These are phyloP conservation scores for Eurytoma adleriae DNA, from an alignment of 2,888 invertebrate genomes.

Conservation along the genomic window DNA sequence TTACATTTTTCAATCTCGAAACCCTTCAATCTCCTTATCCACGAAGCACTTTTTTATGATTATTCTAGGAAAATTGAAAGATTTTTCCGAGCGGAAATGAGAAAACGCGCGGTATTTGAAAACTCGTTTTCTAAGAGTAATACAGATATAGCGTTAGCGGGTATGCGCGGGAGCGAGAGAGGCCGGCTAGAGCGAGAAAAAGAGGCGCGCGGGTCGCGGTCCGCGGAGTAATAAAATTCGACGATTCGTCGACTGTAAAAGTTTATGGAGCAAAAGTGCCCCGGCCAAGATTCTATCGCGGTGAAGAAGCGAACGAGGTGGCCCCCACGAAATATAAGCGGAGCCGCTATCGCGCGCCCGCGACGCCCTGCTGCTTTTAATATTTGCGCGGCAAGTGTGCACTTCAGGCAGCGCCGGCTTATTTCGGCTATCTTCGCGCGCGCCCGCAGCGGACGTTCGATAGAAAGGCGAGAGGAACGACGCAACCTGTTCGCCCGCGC, in stretches of 20 bases:
- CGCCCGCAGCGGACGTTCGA: slow-evolving; percentile 28
- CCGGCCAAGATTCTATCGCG: slow-evolving; percentile 71
- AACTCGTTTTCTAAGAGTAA: slow-evolving; percentile 26
- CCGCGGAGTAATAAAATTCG: slow-evolving; percentile 61
- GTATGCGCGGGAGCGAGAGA: neutral
- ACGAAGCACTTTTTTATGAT: slow-evolving; percentile 8
- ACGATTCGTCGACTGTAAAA: slow-evolving; percentile 70
- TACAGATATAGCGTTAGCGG: neutral
- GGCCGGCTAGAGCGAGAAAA: neutral
- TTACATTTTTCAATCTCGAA: slow-evolving; percentile 12
- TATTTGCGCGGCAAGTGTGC: slow-evolving; percentile 66
- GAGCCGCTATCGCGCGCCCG: slow-evolving; percentile 50
- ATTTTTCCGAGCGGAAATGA: slow-evolving; percentile 33
- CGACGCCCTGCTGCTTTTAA: slow-evolving; percentile 70
- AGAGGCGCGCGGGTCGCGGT: slow-evolving; percentile 24
- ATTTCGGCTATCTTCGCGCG: slow-evolving; percentile 35
- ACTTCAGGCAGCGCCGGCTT: slow-evolving; percentile 4
- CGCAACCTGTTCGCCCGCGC: slow-evolving; percentile 60
- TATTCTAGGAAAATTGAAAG: slow-evolving; percentile 37
- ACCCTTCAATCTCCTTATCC: slow-evolving; percentile 7
- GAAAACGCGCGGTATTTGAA: slow-evolving; percentile 18
- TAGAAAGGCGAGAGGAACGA: slow-evolving; percentile 32
- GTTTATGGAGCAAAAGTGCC: slow-evolving; percentile 70
- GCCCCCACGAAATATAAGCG: neutral
- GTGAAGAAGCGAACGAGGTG: neutral